These are phyloP conservation scores for Pseudachorutes palmiensis DNA, from an alignment of 1,140 invertebrate genomes.

Conservation along the genomic window DNA sequence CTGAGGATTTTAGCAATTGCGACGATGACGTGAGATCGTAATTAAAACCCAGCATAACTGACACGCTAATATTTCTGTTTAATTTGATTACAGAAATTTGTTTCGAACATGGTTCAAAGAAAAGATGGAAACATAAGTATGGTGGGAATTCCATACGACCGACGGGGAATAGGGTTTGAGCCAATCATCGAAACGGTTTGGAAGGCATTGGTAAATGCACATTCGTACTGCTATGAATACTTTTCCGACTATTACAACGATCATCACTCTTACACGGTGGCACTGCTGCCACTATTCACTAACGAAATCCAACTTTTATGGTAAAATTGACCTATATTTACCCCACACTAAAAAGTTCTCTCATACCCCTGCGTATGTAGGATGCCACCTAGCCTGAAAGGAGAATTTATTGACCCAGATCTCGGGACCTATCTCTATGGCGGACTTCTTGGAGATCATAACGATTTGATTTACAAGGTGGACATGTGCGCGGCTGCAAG, in stretches of 20 bases:
- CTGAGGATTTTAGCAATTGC: too few species aligned
- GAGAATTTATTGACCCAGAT: not conserved
- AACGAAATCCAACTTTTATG: slow-evolving; percentile 20
- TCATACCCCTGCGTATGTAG: not conserved
- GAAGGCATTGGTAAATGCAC: slow-evolving; percentile 19
- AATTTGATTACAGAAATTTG: not conserved
- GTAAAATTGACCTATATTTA: not conserved
- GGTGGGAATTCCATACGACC: not conserved
- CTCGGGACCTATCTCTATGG: not conserved
- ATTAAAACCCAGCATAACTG: too few species aligned
- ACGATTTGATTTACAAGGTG: not conserved
- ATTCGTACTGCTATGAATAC: slow-evolving; percentile 19
- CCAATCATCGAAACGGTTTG: slow-evolving; percentile 16
- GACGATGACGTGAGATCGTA: too few species aligned
- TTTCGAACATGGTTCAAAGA: not conserved
- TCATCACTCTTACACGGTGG: slow-evolving; percentile 20
- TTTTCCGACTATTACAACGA: slow-evolving; percentile 23
- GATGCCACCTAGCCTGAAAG: not conserved
- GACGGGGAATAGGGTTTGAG: not conserved
- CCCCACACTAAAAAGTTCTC: not conserved
- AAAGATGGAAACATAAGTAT: not conserved
- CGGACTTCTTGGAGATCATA: not conserved
- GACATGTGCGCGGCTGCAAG: not conserved
- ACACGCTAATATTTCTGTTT: too few species aligned
- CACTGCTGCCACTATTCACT: slow-evolving; percentile 16